These are phyloP conservation scores for Ditula angustiorana DNA, from an alignment of 2,888 invertebrate species.

Conservation along the genomic window DNA sequence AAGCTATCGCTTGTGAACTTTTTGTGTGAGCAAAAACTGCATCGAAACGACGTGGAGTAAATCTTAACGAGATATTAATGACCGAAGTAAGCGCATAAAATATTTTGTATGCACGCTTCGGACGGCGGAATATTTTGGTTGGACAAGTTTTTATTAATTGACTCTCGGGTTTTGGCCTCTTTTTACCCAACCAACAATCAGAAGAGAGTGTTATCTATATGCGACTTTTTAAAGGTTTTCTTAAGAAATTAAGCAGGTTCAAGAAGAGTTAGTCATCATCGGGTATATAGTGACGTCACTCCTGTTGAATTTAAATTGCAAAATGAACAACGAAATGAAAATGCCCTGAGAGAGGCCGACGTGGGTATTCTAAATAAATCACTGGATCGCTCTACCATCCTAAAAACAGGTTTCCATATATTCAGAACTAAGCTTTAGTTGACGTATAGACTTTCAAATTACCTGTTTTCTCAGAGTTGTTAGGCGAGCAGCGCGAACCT, in stretches of 20 bases:
- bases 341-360: background rate
- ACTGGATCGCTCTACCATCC: slow-evolving; percentile 15
- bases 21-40: slow-evolving; percentile 43
- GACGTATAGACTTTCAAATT: slow-evolving; percentile 39
- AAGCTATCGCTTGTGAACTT: slow-evolving; percentile 44
- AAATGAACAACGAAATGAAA: background rate
- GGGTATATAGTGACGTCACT: slow-evolving; percentile 22
- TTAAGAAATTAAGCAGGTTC: slow-evolving; percentile 43
- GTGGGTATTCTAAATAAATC: slow-evolving; percentile 17
- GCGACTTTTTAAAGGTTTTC: slow-evolving; percentile 43
- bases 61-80: slow-evolving; percentile 72
- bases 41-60: slow-evolving; percentile 51
- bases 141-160: slow-evolving; percentile 63
- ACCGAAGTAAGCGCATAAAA: slow-evolving; percentile 50
- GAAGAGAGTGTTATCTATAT: no score
- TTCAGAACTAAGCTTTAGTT: slow-evolving; percentile 34
- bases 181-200: no score
- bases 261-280: slow-evolving; percentile 47
- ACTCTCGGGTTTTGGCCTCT: slow-evolving; percentile 53
- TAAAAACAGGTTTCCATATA: slow-evolving; percentile 35
- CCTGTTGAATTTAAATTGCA: background rate
- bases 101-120: slow-evolving; percentile 55
- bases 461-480: slow-evolving; percentile 58
- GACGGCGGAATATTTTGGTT: slow-evolving; percentile 47
- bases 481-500: slow-evolving; percentile 59